Base-by-base conservation (phyloP, 2,113 vertebrate species). In the Cranoglanis bouderius region DNA sequence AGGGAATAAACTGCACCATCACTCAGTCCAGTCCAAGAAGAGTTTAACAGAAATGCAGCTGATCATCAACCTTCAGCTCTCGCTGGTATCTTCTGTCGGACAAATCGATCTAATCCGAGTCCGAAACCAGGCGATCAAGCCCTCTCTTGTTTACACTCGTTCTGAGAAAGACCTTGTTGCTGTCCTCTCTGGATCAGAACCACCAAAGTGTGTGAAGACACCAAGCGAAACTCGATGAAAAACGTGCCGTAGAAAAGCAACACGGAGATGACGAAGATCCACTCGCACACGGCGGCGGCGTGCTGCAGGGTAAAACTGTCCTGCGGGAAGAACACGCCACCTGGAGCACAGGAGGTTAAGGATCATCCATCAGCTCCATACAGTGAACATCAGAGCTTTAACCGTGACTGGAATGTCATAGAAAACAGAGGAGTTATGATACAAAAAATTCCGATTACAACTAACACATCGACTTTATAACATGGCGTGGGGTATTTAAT, bases 221-320 rank as follows among this genome's bases (percentile, higher is more conserved):
- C 87, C 38, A 21, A 80, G 82, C 74, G 38, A 26, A 90, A 90
- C 86, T 90, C 89, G 3, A 57, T 32, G 0, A 65, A 63, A 46
- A 90, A 90, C 10, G 89, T 87, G 46, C 53, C 74, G 74, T 90
- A 90, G 40, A 90, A 90, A 9, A 87, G 21, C 72, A 87, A 49
- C 26, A 90, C 38, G 8, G 51, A 4, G 72, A 87, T 81, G 21
- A 55, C 38, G 46, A 90, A 90, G 0, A 85, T 49, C 89, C 89
- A 90, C 82, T 90, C 89, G 49, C 83, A 57, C 6, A 90, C n/a
- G 3, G 89, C 89, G 4, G 89, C 38, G 0, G 29, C 74, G 13
- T 90, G 89, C 82, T 90, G 89, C 51, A 87, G 82, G 21, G 55
- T 63, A 4, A 85, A 90, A 51, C 86, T 90, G 59, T 90, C 89